Base-by-base conservation (phyloP, 2,113 vertebrate species). In the Scopus umbretta region DNA sequence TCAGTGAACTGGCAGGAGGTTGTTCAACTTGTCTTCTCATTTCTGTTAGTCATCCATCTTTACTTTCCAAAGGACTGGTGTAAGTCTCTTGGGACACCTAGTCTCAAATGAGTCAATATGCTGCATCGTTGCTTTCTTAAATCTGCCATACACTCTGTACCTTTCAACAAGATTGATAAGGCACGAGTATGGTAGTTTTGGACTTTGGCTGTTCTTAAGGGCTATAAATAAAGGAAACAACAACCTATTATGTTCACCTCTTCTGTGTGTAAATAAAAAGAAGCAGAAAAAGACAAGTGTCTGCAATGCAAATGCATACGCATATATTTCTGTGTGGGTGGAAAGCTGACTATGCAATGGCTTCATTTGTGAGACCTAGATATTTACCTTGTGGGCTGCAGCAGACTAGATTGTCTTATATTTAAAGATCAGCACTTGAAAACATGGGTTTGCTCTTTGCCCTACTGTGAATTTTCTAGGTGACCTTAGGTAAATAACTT, bases 11-110 rank as follows among this genome's bases (percentile, higher is more conserved):
- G 85, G 81, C 92, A 92, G 92, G 53, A 92, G 66, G 71, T 75
- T 94, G 78, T 92, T 96, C 87, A 95, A 50, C 65, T 94, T 94
- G 80, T 93, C 90, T 94, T 81, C 70, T 91, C 14, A 62, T 73
- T 96, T 62, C 74, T 84, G 67, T 92, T 86, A 71, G 86, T 88
- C 79, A 94, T 96, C 90, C 40, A 78, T 96, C 93, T 93, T 95
- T 88, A 72, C 85, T 90, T 95, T 78, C 63, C 29, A 89, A 86
- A 88, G 61, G 59, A 84, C 79, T 90, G 18, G 45, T 53, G 3
- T 47, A 79, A 91, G 49, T 80, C 84, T 88, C 74, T 70, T 45
- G 92, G 83, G 92, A 80, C 43, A 40, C 26, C 25, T 58, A 82
- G 36, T 92, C 73, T 87, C 89, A 85, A 86, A 92, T 90, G 53